Conservation (phyloP, 2,888 invertebrate species). For the Busseola fusca region DNA sequence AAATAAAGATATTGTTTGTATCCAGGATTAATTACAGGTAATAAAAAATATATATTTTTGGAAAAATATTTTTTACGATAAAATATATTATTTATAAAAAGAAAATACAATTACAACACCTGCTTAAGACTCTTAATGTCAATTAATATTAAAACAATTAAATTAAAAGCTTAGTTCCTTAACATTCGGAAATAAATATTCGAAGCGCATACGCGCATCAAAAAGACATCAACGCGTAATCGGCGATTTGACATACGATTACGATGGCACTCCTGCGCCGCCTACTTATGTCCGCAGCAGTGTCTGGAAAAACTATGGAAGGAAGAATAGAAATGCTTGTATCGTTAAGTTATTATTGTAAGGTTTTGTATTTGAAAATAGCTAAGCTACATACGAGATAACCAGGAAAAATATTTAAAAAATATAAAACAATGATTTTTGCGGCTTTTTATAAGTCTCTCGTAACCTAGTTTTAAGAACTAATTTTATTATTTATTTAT, state of each 20-base stretch:
- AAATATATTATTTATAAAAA: too few relatives aligned
- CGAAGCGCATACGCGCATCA: constrained; percentile 60
- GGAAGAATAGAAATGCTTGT: not conserved
- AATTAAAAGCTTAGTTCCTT: not conserved
- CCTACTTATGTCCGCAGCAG: constrained; percentile 10
- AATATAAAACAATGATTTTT: too few relatives aligned
- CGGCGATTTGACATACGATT: constrained; percentile 29
- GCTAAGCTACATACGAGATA: not conserved
- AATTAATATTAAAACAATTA: not conserved
- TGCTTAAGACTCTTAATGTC: not conserved
- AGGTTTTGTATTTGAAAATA: not conserved
- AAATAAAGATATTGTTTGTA: not conserved
- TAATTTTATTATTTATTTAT: not conserved
- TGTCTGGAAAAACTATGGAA: constrained; percentile 31
- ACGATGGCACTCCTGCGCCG: constrained; percentile 5
- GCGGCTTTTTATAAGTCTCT: not conserved
- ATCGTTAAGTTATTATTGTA: not conserved
- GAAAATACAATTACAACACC: not conserved
- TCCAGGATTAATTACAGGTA: not conserved
- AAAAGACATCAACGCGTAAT: constrained; percentile 79
- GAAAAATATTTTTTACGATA: not conserved
- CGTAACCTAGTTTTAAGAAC: not conserved
- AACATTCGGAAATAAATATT: constrained; percentile 1
- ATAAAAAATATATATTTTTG: not conserved
- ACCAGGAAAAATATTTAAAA: too few relatives aligned